Conservation (phyloP, 2,888 invertebrate genomes). For the Biston stratarius region DNA sequence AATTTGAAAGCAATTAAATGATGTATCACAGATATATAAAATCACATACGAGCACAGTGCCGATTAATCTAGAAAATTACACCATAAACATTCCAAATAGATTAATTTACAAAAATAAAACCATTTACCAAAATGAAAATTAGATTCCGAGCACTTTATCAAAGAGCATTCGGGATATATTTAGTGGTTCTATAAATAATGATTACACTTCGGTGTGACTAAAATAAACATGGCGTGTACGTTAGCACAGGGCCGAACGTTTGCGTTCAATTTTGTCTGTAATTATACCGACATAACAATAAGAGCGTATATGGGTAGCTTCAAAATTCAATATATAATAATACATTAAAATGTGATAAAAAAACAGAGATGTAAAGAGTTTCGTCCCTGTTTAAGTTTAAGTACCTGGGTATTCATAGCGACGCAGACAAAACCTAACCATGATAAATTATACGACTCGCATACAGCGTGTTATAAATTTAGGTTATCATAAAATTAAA, state of each 20-base stretch:
- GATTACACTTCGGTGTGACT: slow-evolving; percentile 31
- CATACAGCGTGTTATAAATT: slow-evolving; percentile 15
- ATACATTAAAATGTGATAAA: too few species aligned
- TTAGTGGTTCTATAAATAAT: slow-evolving; percentile 19
- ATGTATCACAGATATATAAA: too few species aligned
- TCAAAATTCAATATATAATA: too few species aligned
- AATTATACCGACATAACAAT: slow-evolving; percentile 30
- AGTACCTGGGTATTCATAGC: not conserved
- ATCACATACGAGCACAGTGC: not conserved
- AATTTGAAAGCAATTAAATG: too few species aligned
- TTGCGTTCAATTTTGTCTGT: slow-evolving; percentile 47
- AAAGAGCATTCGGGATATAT: slow-evolving; percentile 20
- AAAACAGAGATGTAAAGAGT: too few species aligned
- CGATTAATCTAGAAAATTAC: slow-evolving; percentile 8
- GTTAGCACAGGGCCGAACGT: slow-evolving; percentile 31
- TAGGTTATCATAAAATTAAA: slow-evolving; percentile 28
- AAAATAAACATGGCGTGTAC: slow-evolving; percentile 27
- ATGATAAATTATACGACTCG: slow-evolving; percentile 8
- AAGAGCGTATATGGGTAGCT: too few species aligned
- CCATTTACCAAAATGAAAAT: slow-evolving; percentile 12
- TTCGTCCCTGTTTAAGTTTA: not conserved
- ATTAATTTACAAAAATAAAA: slow-evolving; percentile 11
- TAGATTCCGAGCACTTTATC: slow-evolving; percentile 4
- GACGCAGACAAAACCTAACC: slow-evolving; percentile 8
- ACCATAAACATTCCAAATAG: slow-evolving; percentile 8